Percentiles rank a stretch among this genome's conserved stretches.
Evolutionary conservation across 2,113 vertebrate genomes (phyloP).

Genomic region (Alexandromys fortis): DNA sequence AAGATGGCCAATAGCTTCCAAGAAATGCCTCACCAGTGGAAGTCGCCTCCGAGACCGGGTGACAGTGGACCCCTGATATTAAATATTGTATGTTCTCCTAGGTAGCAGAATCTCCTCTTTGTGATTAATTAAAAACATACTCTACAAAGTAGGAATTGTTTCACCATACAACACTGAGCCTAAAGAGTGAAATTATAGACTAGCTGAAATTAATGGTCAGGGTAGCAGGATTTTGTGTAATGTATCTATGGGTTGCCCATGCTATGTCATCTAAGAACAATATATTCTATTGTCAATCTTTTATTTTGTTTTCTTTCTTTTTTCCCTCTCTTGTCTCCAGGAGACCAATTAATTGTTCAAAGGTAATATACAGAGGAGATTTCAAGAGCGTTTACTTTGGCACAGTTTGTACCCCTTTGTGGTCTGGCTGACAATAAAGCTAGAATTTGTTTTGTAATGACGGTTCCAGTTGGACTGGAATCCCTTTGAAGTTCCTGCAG

Average conservation of each 20-base stretch:
- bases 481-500: conserved; percentile 77
- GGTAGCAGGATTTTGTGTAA: conserved; percentile 76
- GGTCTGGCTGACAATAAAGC: conserved; percentile 83
- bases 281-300: conserved; percentile 84
- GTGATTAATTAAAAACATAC: conserved; percentile 67
- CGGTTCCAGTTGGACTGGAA: conserved; percentile 83
- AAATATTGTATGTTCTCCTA: conserved; percentile 21
- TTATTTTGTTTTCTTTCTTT: conserved; percentile 72
- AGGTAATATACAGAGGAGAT: conserved; percentile 82
- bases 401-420: conserved; percentile 74
- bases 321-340: conserved; percentile 29
- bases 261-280: conserved; percentile 83
- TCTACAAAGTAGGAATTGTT: conserved; percentile 69
- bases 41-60: background rate
- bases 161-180: conserved; percentile 62
- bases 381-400: conserved; percentile 82
- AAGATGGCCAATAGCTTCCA: background rate
- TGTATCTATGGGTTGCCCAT: conserved; percentile 68
- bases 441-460: conserved; percentile 83
- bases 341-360: conserved; percentile 86
- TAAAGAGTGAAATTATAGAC: conserved; percentile 80
- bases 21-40: background rate
- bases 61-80: background rate
- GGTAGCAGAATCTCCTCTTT: conserved; percentile 73
- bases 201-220: conserved; percentile 82